Evolutionary conservation across 37 sponge, comb jelly and placozoan genomes (phyloP), one percentile per base, ranked within the genome.

Genomic region (Agelas oroides): DNA sequence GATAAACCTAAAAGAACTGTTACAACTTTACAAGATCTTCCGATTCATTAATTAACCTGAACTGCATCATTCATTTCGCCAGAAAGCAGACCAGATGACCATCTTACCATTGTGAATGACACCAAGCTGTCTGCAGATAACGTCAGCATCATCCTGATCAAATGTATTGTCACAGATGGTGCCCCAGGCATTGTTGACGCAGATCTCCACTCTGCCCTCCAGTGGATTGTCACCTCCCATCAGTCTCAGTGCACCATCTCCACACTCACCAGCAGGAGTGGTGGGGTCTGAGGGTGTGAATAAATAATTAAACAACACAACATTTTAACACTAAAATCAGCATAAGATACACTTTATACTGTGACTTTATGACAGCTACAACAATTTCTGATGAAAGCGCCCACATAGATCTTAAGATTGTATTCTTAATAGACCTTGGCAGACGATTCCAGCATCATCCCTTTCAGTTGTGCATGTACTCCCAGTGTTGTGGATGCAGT

Each of bases 141-240:
- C 70, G 33, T 16, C 24, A 23, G 70, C 81, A 52, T 80, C 58
- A 36, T 80, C 59, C 21, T 68, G 58, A 58, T 36, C 54, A 36
- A 68, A 70, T 14, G 13, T 21, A 3, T 28, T 57, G 53, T 33
- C 70, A 36, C 81, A 80, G 36, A 80, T 59, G 11, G 81, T 80
- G 27, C 81, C 81, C 81, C 81, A 80, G 34, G 70, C 70, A 57
- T 56, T 54, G 37, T 56, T 70, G 12, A 58, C 20, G 55, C 81
- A 80, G 6, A 80, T 59, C 60, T 80, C 81, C 23, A 80, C 81
- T 34, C 81, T 53, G 14, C 81, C 81, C 33, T 80, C 81, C 27
- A 80, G 54, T 13, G 57, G 24, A 55, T 68, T 80, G n/a, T 25
- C 38, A 3, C 81, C 81, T 58, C 35, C 37, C 57, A 68, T 38